Percentiles rank a stretch among this genome's conserved stretches.
Evolutionary conservation across 2,113 vertebrate species (phyloP).

Genomic region (Synodontis membranacea): DNA sequence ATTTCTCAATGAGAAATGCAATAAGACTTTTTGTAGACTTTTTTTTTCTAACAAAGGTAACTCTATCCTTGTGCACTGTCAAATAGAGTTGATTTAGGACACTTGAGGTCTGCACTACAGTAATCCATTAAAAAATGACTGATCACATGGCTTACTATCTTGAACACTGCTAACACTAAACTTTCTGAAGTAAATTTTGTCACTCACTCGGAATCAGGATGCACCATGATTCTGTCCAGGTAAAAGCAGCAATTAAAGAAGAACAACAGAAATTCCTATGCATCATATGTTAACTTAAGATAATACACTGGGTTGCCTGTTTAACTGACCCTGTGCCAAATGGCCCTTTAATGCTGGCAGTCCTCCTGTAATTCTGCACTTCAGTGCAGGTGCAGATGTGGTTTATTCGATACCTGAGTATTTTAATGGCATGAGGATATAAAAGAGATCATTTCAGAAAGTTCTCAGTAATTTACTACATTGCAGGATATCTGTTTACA

Average conservation of each 20-base stretch:
- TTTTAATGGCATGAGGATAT: background rate
- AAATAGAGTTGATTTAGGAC: background rate
- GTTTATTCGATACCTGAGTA: background rate
- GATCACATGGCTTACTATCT: background rate
- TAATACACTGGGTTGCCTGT: background rate
- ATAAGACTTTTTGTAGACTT: background rate
- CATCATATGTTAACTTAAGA: background rate
- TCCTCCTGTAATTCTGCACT: background rate
- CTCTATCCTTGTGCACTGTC: background rate
- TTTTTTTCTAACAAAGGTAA: background rate
- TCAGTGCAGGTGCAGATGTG: background rate
- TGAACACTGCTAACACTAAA: background rate
- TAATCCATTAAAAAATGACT: background rate
- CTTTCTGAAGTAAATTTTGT: background rate
- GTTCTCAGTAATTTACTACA: background rate
- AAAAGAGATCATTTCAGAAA: background rate
- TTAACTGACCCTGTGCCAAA: background rate
- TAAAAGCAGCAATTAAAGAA: background rate
- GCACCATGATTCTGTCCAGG: background rate
- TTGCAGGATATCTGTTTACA: background rate
- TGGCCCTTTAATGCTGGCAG: background rate
- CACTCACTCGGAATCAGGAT: background rate
- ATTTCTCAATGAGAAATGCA: background rate
- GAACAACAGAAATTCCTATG: background rate
- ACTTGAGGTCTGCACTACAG: background rate